These are phyloP conservation scores for Toxotes jaculatrix DNA, from an alignment of 2,113 vertebrate species.

Conservation along the genomic window DNA sequence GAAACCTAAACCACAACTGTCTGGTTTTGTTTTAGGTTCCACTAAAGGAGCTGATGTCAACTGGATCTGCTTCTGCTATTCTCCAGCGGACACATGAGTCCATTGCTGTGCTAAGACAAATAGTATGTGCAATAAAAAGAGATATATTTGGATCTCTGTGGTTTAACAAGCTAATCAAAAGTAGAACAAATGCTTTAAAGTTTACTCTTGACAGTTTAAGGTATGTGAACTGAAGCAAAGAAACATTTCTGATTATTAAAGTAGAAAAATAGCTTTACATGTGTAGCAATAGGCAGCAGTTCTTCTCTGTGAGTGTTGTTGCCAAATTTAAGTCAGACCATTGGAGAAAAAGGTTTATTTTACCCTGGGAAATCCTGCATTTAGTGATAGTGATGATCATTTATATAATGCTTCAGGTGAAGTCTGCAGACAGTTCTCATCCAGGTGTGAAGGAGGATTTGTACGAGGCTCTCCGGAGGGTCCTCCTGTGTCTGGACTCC, in stretches of 20 bases:
- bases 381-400: not conserved
- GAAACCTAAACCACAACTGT: not conserved
- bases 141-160: not conserved
- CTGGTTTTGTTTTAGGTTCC: conserved; percentile 44
- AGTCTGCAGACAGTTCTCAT: conserved; percentile 61
- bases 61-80: conserved; percentile 33
- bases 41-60: conserved; percentile 1
- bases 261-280: not conserved
- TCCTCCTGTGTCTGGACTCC: conserved; percentile 82
- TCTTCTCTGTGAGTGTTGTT: not conserved
- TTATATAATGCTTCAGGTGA: conserved; percentile 73
- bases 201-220: not conserved
- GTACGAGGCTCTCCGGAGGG: conserved; percentile 79
- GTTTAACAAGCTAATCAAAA: not conserved
- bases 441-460: conserved; percentile 79
- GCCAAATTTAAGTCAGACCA: not conserved
- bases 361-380: not conserved
- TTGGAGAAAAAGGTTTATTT: not conserved
- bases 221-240: not conserved
- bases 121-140: conserved; percentile 26
- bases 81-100: conserved; percentile 54
- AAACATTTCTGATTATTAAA: not conserved
- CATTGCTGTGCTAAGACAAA: conserved; percentile 42
- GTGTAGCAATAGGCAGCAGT: not conserved
- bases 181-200: not conserved